phyloP scores from a whole-genome alignment of 2,888 invertebrate species.

The Bursaphelenchus okinawaensis region DNA sequence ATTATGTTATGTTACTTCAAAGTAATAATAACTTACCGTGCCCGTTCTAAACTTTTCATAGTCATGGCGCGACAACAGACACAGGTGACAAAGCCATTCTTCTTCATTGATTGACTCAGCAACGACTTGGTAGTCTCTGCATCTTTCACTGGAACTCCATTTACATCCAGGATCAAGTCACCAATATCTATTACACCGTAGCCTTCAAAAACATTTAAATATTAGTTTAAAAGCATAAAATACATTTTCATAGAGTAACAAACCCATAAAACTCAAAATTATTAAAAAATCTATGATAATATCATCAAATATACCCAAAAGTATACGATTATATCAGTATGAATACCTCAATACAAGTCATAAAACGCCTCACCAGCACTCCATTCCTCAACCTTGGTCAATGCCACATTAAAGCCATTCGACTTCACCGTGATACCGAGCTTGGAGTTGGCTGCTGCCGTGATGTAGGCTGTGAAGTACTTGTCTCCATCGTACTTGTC shows the following conservation, averaged over 20 bases:
- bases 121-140: constrained; percentile 24
- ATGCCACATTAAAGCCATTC: neutral
- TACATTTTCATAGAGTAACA: too few species aligned
- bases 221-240: too few species aligned
- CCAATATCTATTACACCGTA: neutral
- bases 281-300: too few species aligned
- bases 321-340: too few species aligned
- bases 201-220: neutral
- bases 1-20: neutral
- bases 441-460: neutral
- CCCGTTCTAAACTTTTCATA: neutral
- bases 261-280: too few species aligned
- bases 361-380: constrained; percentile 1
- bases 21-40: neutral
- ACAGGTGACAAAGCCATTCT: neutral
- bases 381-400: neutral
- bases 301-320: too few species aligned
- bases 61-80: neutral
- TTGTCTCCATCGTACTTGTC: neutral
- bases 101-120: constrained; percentile 11
- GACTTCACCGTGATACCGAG: neutral
- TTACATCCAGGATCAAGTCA: neutral
- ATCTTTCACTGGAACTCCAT: constrained; percentile 3
- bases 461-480: constrained; percentile 7
- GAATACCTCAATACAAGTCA: too few species aligned